Base-by-base conservation (phyloP, 2,797 vertebrate genomes). In the Sebastes vulpes region DNA sequence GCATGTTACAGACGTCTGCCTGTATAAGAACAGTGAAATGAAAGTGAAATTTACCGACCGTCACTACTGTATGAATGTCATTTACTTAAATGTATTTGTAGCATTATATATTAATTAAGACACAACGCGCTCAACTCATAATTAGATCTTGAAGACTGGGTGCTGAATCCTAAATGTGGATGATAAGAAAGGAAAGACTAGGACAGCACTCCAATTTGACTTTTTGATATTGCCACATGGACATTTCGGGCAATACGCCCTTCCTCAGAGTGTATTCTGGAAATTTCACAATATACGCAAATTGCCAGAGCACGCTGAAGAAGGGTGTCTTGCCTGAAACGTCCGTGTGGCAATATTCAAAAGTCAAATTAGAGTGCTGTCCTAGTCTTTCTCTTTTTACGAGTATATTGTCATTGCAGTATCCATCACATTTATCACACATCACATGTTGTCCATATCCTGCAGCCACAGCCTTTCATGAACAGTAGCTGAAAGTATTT, bases 401-500 rank as follows among this genome's bases (percentile, higher is more conserved):
- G 16, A 1, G 9, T 57, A 21, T 48, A 16, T 5, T 29, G 26
- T 9, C 20, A 50, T 67, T 21, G 3, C 11, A 10, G 3, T 42
- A 18, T 52, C 23, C n/a, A 35, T 54, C n/a, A 67, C 31, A 68
- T 77, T 25, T 46, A 46, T 48, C 32, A 12, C 77, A 59, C 64
- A 61, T 54, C 42, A 14, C 74, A 48, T 26, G 42, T 53, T 54
- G 38, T 63, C 31, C 26, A 20, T 46, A 61, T 77, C 79, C 59
- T 80, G 29, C 58, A 81, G 60, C 14, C 58, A 72, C 57, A 81
- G 42, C 14, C 52, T 75, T 31, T 57, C 0, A 63, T 65, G 50
- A 75, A 72, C 50, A 60, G 65, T 31, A 73, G 59, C 72, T 75
- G 29, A 79, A 65, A 23, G 73, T 73, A 63, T 82, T 79, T 81